A percentile compares a stretch with the other conserved stretches of the same genome.
Evolutionary conservation across 2,113 vertebrate species (phyloP).

Genomic region (Odocoileus virginianus): DNA sequence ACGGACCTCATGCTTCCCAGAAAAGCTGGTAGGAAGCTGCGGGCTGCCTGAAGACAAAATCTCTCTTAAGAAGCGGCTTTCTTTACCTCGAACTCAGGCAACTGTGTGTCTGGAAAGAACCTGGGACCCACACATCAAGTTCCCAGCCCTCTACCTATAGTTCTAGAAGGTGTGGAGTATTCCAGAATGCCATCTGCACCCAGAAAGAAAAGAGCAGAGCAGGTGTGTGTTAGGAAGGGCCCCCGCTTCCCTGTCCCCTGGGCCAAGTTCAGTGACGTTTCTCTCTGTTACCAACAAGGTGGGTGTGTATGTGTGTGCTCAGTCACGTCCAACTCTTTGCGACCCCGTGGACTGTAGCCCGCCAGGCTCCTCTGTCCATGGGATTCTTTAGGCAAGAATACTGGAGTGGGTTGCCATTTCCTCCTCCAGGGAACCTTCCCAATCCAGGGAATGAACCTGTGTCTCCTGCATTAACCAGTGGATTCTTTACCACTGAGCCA

Average conservation of each 20-base stretch:
- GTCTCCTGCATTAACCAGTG: not conserved
- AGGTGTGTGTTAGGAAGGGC: not conserved
- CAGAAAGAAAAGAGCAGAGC: not conserved
- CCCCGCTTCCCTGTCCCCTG: not conserved
- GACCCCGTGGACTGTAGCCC: not conserved
- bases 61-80: not conserved
- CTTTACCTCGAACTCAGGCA: not conserved
- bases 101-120: not conserved
- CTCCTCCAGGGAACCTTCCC: not conserved
- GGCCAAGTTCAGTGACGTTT: not conserved
- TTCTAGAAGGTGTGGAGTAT: not conserved
- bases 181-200: not conserved
- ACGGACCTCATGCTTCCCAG: constrained; percentile 31
- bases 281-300: not conserved
- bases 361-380: not conserved
- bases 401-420: not conserved
- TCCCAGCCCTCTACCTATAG: not conserved
- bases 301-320: not conserved
- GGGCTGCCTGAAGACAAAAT: not conserved
- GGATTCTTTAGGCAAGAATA: not conserved
- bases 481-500: not conserved
- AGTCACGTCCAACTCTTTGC: not conserved
- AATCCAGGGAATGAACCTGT: not conserved
- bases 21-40: constrained; percentile 13
- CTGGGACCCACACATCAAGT: not conserved